A percentile compares a stretch with the other conserved stretches of the same genome.
Conservation (phyloP, 2,113 vertebrate species). For the Cynocephalus volans region DNA sequence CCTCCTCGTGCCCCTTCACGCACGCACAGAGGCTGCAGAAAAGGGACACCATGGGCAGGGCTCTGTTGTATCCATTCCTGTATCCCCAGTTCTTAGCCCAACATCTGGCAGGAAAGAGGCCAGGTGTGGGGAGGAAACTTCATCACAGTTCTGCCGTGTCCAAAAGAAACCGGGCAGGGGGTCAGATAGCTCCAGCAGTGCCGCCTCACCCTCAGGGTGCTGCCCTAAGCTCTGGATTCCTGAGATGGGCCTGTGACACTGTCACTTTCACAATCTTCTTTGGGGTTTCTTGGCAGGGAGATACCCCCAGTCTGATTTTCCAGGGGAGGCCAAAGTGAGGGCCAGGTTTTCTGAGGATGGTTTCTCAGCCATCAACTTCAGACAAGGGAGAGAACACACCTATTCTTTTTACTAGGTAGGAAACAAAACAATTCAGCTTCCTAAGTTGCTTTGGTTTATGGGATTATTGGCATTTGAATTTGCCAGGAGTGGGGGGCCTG, state of each 20-base stretch:
- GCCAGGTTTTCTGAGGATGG: no score
- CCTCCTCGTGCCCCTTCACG: rapidly evolving
- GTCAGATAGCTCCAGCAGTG: not conserved
- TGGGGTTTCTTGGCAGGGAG: not conserved
- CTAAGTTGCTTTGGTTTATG: not conserved
- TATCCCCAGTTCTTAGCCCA: not conserved
- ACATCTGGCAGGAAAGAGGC: not conserved
- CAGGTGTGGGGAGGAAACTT: not conserved
- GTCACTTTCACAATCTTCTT: not conserved
- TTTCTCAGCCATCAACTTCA: not conserved
- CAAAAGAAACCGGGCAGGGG: not conserved
- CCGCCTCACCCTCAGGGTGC: not conserved
- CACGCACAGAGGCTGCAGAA: not conserved
- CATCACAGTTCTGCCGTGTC: no score
- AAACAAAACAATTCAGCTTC: not conserved
- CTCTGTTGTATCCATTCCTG: not conserved
- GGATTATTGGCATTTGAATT: not conserved
- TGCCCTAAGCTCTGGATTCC: not conserved
- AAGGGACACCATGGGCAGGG: not conserved
- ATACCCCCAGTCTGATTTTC: not conserved
- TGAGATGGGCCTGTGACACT: not conserved
- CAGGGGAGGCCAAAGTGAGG: not conserved
- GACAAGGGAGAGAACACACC: not conserved
- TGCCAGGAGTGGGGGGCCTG: not conserved
- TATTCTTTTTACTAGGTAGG: not conserved